Base-by-base conservation (phyloP, 2,797 vertebrate genomes). In the Pantherophis vulpinus region DNA sequence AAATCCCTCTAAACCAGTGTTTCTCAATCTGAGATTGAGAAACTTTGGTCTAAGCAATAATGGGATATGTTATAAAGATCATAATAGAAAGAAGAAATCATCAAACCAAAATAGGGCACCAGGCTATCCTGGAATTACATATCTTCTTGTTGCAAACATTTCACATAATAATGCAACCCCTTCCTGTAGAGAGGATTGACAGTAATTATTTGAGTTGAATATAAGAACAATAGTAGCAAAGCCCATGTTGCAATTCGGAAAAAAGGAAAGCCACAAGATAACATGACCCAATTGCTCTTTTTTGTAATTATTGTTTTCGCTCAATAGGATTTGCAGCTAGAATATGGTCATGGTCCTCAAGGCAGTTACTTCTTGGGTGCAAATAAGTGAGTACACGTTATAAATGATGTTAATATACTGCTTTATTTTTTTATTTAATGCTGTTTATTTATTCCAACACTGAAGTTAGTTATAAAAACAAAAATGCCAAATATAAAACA, bases 321-420 rank as follows among this genome's bases (percentile, higher is more conserved):
- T 0, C 27, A n/a, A 55, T 96, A 99, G 99, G 99, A 99, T 96
- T 96, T 99, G 88, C 99, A 99, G 92, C 96, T 99, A 96, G 99
- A 99, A 95, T 99, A 99, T 16, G 98, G 98, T 89, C 98, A 98
- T n/a, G 98, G 98, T 96, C 98, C 98, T 93, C 97, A 98, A 79
- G 97, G 98, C 95, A 97, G 97, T 95, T 98, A 98, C 97, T 98
- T 99, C 16, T 96, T 99, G 95, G 98, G 99, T 97, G 98, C 98
- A 98, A 99, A 99, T 97, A 99, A 99, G 99, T 99, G 97, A 98
- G 99, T 98, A 96, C 97, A 89, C 8, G 60, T 83, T 89, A 86
- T 58, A 54, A 89, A 91, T 13, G 4, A 47, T 93, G 94, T 12
- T 61, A 58, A 79, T 86, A 47, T 29, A 54, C n/a, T 59, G 47